These are phyloP conservation scores for Leuctra nigra DNA, from an alignment of 2,888 invertebrate genomes.

Conservation along the genomic window DNA sequence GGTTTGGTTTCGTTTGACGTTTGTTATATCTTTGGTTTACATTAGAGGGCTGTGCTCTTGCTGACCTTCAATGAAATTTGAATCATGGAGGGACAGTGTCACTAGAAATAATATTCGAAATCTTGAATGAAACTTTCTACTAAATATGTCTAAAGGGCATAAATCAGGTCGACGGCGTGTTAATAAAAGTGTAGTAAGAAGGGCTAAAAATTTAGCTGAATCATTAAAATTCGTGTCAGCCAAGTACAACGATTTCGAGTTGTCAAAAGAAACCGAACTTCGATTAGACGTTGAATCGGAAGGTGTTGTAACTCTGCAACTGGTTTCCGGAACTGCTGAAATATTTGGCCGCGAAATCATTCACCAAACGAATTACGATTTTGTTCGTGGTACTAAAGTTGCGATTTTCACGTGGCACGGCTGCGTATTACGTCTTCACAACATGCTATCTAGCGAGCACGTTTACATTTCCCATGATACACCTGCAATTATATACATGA, in stretches of 20 bases:
- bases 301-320: neutral
- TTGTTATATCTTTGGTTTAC: no score
- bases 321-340: neutral
- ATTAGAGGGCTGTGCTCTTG: no score
- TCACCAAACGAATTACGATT: neutral
- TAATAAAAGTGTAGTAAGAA: no score
- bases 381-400: neutral
- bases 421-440: neutral
- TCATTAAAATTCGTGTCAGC: no score
- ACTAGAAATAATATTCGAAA: no score
- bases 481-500: neutral
- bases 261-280: neutral
- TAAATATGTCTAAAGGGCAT: no score
- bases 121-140: no score
- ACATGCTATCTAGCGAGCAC: neutral
- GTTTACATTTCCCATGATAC: neutral
- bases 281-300: slow-evolving; percentile 1
- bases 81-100: no score
- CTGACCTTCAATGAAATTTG: no score
- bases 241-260: neutral
- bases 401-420: slow-evolving; percentile 6
- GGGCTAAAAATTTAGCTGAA: no score
- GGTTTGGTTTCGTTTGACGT: no score
- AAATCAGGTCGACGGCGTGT: no score
- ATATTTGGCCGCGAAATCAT: slow-evolving; percentile 8